These are phyloP conservation scores for Ranitomeya variabilis DNA, from an alignment of 2,113 vertebrate genomes.

Conservation along the genomic window DNA sequence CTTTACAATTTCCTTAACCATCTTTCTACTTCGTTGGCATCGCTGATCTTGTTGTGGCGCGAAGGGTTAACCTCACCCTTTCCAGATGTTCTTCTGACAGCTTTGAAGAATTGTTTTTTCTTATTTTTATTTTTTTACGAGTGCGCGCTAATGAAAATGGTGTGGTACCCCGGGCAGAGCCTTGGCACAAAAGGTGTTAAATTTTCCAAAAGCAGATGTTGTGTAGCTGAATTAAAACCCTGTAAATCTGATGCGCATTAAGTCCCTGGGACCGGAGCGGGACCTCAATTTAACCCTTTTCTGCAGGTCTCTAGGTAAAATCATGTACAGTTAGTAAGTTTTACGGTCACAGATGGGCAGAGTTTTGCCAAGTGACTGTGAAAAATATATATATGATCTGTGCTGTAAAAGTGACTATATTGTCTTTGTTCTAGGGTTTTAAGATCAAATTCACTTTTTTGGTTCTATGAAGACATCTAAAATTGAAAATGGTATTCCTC, in stretches of 20 bases:
- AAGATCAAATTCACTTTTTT: background rate
- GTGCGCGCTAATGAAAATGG: background rate
- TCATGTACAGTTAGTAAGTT: background rate
- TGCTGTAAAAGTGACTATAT: too few species aligned
- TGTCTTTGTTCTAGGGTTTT: conserved; percentile 1
- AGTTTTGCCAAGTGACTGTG: background rate
- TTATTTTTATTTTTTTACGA: background rate
- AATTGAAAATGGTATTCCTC: too few species aligned
- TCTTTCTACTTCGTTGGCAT: conserved; percentile 7
- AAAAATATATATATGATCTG: background rate
- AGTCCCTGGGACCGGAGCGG: background rate
- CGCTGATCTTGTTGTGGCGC: background rate
- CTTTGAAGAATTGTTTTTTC: background rate
- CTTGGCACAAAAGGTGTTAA: conserved; percentile 19
- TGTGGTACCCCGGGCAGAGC: background rate
- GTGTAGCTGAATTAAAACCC: background rate
- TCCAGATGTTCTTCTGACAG: conserved; percentile 33
- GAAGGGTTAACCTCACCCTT: conserved; percentile 13
- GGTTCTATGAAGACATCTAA: background rate
- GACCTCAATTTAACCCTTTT: background rate
- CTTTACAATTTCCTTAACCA: conserved; percentile 34
- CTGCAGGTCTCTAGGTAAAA: background rate
- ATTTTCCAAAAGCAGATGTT: background rate
- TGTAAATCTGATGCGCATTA: background rate
- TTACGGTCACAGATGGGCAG: background rate